Base-by-base conservation (phyloP, 2,797 vertebrate genomes). In the Schizopygopsis malacanthus region DNA sequence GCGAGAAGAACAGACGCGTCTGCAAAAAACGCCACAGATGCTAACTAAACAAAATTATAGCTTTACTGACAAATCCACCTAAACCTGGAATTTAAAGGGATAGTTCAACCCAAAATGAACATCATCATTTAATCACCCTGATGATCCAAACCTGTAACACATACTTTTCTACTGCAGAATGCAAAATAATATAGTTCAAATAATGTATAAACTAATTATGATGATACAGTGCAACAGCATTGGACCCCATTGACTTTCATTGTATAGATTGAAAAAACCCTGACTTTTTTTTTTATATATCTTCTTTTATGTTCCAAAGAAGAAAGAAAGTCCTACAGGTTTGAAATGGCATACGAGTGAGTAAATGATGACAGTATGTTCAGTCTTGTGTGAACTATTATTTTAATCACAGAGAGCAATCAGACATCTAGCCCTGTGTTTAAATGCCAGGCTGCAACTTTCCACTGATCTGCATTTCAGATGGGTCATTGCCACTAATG, bases 21-120 rank as follows among this genome's bases (percentile, higher is more conserved):
- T 85, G 84, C 87, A 88, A 83, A 87, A 86, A 86, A 87, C 43
- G 81, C 80, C 54, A 25, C 80, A 79, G 37, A 82, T 82, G 79
- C 75, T 85, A 86, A 67, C 71, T 69, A 87, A 87, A 81, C 87
- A 83, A 85, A 88, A 87, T 88, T 65, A 83, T 50, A 28, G 25
- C 77, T 85, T 56, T 83, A 65, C 84, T 78, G 47, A 84, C 78
- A 87, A 83, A 81, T 83, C 80, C 28, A 71, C 47, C n/a, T 72
- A 56, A 41, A 59, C 69, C 50, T 56, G 20, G 22, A 81, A 63
- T 63, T 45, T 79, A 79, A 45, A 79, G 9, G 4, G 15, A 79
- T 12, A 41, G 61, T 76, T 78, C 33, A 72, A 18, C 52, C 67
- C 59, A 59, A 79, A 79, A 79, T 45, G 4, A 28, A 43, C 41